Evolutionary conservation across 2,113 vertebrate species (phyloP).

Genomic region (Motacilla alba): DNA sequence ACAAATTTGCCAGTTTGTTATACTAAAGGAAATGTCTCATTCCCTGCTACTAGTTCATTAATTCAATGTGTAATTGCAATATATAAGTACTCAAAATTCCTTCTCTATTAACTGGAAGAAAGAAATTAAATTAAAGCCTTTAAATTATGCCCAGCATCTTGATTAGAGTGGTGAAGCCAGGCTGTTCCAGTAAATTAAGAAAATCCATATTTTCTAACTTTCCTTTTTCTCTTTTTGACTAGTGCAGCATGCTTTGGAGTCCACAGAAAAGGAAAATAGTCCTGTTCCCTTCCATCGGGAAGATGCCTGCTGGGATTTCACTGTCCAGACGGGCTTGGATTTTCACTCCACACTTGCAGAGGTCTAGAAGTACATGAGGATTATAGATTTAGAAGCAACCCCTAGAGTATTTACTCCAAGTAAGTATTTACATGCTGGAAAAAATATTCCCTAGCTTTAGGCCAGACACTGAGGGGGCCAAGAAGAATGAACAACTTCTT

Average conservation of each 20-base stretch:
- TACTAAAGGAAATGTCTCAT: not conserved
- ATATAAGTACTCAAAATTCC: not conserved
- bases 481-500: not conserved
- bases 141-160: not conserved
- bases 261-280: not conserved
- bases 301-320: not conserved
- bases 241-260: not conserved
- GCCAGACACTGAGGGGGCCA: not conserved
- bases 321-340: not conserved
- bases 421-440: not conserved
- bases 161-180: not conserved
- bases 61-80: not conserved
- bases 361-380: not conserved
- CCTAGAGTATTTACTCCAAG: not conserved
- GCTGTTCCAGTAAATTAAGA: not conserved
- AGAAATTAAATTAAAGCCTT: not conserved
- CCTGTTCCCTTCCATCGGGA: not conserved
- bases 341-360: not conserved
- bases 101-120: not conserved
- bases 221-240: not conserved
- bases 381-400: not conserved
- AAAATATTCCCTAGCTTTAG: not conserved
- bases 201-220: not conserved
- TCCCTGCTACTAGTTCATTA: not conserved
- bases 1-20: not conserved